phyloP scores from a whole-genome alignment of 2,888 invertebrate species.

The Chorisops tibialis region DNA sequence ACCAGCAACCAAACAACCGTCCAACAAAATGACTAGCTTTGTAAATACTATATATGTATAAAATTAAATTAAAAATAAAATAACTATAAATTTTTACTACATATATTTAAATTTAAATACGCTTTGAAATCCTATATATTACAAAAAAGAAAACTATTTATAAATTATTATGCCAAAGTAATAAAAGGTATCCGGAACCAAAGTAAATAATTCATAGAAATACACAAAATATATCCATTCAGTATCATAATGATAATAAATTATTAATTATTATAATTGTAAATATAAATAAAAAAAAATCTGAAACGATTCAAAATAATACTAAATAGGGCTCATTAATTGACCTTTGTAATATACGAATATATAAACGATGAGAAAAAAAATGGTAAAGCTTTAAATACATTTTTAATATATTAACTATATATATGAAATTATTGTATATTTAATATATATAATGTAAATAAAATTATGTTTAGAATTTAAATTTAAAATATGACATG shows the following conservation, averaged over 20 bases:
- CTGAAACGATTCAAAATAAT: background rate
- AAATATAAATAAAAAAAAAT: background rate
- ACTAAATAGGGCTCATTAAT: background rate
- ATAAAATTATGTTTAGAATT: too few species aligned
- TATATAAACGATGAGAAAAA: constrained; percentile 29
- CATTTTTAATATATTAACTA: constrained; percentile 20
- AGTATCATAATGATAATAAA: too few species aligned
- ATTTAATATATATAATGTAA: background rate
- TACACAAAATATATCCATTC: background rate
- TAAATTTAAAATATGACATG: too few species aligned
- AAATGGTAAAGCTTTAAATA: constrained; percentile 34
- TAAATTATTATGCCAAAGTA: background rate
- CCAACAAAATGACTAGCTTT: constrained; percentile 28
- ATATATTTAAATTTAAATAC: background rate
- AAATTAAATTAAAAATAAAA: background rate
- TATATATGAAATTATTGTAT: constrained; percentile 10
- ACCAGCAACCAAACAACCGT: constrained; percentile 31
- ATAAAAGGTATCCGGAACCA: background rate
- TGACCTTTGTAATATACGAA: background rate
- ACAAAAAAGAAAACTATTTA: too few species aligned
- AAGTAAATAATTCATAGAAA: background rate
- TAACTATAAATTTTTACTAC: background rate
- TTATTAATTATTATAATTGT: background rate
- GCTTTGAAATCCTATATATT: background rate
- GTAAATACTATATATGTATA: constrained; percentile 1